phyloP scores from a whole-genome alignment of 2,113 vertebrate genomes.

The Sminthopsis crassicaudata region DNA sequence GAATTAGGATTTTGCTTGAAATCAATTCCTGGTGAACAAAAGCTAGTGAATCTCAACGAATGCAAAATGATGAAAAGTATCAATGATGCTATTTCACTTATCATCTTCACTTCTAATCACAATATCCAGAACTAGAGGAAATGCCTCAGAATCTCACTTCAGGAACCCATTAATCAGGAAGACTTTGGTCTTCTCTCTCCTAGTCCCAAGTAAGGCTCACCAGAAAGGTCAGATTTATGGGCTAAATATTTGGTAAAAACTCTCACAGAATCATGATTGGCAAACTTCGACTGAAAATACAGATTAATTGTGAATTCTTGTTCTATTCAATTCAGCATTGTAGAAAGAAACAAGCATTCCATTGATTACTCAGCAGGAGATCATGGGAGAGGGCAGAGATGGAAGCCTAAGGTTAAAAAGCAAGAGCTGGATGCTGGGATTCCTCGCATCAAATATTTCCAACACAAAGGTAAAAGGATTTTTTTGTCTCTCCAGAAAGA shows the following conservation, averaged over 20 bases:
- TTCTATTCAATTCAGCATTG: background rate
- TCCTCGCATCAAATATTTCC: background rate
- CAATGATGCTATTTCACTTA: background rate
- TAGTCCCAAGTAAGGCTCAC: background rate
- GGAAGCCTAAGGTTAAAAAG: background rate
- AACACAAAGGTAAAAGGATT: background rate
- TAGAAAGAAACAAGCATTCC: background rate
- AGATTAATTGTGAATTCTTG: background rate
- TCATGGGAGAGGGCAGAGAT: background rate
- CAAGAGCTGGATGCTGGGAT: background rate
- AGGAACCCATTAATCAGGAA: background rate
- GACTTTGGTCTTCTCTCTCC: background rate
- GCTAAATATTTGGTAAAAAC: background rate
- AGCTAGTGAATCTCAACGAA: background rate
- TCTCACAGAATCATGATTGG: background rate
- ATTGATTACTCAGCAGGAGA: background rate
- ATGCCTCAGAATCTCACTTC: background rate
- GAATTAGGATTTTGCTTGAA: background rate
- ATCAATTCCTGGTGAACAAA: background rate
- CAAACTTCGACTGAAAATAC: background rate
- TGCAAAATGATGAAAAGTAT: background rate
- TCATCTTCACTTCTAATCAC: background rate
- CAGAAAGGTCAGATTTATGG: background rate
- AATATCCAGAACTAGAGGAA: background rate
- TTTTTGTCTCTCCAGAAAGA: background rate